phyloP scores from a whole-genome alignment of 2,888 invertebrate genomes.

The Polyploca ridens region DNA sequence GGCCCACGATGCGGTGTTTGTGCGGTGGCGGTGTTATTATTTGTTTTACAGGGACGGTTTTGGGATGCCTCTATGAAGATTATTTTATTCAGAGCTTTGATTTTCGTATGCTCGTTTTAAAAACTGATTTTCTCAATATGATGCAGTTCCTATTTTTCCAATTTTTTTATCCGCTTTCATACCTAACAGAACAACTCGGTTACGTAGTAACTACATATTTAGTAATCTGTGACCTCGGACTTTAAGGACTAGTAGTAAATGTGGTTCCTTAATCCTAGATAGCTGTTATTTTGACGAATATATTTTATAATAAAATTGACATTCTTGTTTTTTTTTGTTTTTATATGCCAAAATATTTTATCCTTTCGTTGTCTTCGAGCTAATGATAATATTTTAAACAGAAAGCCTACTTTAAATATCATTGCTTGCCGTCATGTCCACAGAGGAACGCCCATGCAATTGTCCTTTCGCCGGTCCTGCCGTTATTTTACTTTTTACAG shows the following conservation, averaged over 20 bases:
- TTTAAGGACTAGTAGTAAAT: background rate
- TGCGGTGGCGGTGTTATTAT: conserved; percentile 14
- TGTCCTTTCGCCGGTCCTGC: background rate
- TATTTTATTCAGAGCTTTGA: conserved; percentile 17
- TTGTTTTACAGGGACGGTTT: conserved; percentile 21
- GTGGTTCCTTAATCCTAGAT: background rate
- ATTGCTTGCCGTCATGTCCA: background rate
- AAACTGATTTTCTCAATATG: too few species aligned
- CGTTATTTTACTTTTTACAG: conserved; percentile 16
- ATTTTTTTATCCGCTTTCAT: too few species aligned
- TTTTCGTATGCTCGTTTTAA: conserved; percentile 12
- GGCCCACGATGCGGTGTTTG: conserved; percentile 26
- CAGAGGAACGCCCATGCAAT: background rate
- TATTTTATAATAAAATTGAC: too few species aligned
- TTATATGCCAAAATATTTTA: background rate
- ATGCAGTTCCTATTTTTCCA: too few species aligned
- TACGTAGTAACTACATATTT: too few species aligned
- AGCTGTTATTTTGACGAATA: too few species aligned
- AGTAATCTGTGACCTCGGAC: background rate
- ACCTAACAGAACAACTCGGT: too few species aligned
- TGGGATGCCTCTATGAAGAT: background rate
- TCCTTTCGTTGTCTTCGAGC: too few species aligned
- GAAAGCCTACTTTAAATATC: background rate
- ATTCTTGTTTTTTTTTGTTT: too few species aligned
- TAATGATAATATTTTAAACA: background rate